Percentiles rank a stretch among this genome's conserved stretches.
Conservation (phyloP, 2,888 invertebrate genomes). For the Cheilosia impressa region DNA sequence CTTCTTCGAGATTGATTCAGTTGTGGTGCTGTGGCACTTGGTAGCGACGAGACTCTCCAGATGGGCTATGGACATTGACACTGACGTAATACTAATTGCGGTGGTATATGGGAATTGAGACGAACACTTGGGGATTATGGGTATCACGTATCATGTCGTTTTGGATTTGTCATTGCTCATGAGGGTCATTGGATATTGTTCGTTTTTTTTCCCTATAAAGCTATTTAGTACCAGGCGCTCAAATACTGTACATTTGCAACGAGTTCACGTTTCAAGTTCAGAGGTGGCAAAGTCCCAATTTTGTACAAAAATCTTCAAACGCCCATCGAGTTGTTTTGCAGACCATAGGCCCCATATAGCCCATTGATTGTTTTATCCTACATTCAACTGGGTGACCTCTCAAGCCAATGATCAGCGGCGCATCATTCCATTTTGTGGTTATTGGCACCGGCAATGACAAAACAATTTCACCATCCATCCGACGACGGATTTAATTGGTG, state of each 20-base stretch:
- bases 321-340: not conserved
- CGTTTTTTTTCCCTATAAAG: too few relatives aligned
- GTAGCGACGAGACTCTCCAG: not conserved
- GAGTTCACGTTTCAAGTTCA: too few relatives aligned
- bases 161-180: not conserved
- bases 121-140: not conserved
- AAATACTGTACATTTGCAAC: too few relatives aligned
- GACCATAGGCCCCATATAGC: not conserved
- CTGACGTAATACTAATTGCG: slow-evolving; percentile 29
- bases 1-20: not conserved
- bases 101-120: not conserved
- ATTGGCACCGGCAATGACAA: not conserved
- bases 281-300: too few relatives aligned
- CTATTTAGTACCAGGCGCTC: too few relatives aligned
- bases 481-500: not conserved
- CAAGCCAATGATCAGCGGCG: not conserved
- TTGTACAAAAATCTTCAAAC: too few relatives aligned
- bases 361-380: not conserved
- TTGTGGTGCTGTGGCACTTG: slow-evolving; percentile 7
- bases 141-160: slow-evolving; percentile 1
- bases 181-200: too few relatives aligned
- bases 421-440: not conserved
- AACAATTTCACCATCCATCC: not conserved
- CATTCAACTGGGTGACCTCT: not conserved
- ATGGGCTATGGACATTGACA: not conserved